Evolutionary conservation across 2,888 invertebrate genomes (phyloP).

Genomic region (Melanostoma scalare): DNA sequence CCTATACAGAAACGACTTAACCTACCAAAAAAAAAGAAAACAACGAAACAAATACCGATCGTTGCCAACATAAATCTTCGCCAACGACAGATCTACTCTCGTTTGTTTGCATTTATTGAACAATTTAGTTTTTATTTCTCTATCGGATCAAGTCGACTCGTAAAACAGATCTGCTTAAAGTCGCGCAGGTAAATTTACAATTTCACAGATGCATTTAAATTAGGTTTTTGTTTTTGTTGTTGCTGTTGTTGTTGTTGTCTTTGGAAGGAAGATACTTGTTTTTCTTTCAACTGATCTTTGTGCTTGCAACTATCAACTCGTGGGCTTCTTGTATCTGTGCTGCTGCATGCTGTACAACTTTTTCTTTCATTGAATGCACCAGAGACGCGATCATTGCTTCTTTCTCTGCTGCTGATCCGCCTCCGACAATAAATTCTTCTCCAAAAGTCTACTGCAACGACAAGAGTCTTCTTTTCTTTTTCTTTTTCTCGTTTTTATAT

Average conservation of each 20-base stretch:
- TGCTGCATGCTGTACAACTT: slow-evolving; percentile 58
- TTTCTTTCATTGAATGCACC: slow-evolving; percentile 66
- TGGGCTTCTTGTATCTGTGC: slow-evolving; percentile 33
- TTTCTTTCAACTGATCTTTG: background rate
- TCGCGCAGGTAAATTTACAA: slow-evolving; percentile 44
- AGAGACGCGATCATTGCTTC: slow-evolving; percentile 43
- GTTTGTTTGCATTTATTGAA: slow-evolving; percentile 15
- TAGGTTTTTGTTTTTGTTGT: slow-evolving; percentile 17
- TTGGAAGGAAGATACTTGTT: background rate
- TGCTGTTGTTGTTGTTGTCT: too few species aligned
- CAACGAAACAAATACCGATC: background rate
- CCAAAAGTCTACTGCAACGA: slow-evolving; percentile 17
- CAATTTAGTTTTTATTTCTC: background rate
- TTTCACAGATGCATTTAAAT: slow-evolving; percentile 57
- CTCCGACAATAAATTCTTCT: slow-evolving; percentile 57
- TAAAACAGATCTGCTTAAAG: slow-evolving; percentile 12
- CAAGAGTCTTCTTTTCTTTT: slow-evolving; percentile 17
- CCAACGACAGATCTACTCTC: slow-evolving; percentile 25
- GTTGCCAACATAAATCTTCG: slow-evolving; percentile 48
- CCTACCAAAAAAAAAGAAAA: too few species aligned
- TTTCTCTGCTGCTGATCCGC: slow-evolving; percentile 46
- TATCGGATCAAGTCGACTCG: background rate
- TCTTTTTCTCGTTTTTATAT: slow-evolving; percentile 20
- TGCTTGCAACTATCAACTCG: background rate
- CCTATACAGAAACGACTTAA: too few species aligned